These are phyloP conservation scores for Enteromius anoplus DNA, from an alignment of 2,797 vertebrate species.

Conservation along the genomic window DNA sequence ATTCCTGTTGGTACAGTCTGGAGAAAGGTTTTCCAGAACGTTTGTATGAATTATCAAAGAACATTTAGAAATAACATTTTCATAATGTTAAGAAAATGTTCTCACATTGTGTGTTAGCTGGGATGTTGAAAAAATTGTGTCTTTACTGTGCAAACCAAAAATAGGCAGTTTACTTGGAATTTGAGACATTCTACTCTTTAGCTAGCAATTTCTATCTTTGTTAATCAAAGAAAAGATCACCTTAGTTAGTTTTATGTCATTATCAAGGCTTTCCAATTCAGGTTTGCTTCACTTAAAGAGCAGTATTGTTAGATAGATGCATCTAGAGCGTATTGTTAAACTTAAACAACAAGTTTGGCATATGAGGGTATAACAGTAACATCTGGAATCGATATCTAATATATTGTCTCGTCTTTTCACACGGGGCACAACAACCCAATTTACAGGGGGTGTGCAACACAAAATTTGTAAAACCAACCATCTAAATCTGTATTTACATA, in stretches of 20 bases:
- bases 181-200: slow-evolving; percentile 53
- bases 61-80: not conserved
- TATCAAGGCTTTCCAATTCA: slow-evolving; percentile 68
- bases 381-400: slow-evolving; percentile 48
- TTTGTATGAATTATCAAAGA: not conserved
- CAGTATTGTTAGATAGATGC: not conserved
- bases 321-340: not conserved
- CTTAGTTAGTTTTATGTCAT: slow-evolving; percentile 76
- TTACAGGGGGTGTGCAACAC: slow-evolving; percentile 3
- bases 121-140: not conserved
- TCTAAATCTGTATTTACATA: slow-evolving; percentile 56
- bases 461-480: slow-evolving; percentile 33
- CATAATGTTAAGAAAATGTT: not conserved
- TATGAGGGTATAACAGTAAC: slow-evolving; percentile 21
- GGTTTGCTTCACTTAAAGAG: slow-evolving; percentile 68
- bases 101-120: not conserved
- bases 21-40: not conserved
- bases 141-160: not conserved
- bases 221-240: slow-evolving; percentile 73
- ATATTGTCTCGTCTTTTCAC: slow-evolving; percentile 2
- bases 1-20: not conserved
- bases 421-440: not conserved
- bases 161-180: not conserved
- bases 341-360: not conserved
- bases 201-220: slow-evolving; percentile 7